These are phyloP conservation scores for Tonatia bakeri DNA, from an alignment of 2,113 vertebrate genomes.

Conservation along the genomic window DNA sequence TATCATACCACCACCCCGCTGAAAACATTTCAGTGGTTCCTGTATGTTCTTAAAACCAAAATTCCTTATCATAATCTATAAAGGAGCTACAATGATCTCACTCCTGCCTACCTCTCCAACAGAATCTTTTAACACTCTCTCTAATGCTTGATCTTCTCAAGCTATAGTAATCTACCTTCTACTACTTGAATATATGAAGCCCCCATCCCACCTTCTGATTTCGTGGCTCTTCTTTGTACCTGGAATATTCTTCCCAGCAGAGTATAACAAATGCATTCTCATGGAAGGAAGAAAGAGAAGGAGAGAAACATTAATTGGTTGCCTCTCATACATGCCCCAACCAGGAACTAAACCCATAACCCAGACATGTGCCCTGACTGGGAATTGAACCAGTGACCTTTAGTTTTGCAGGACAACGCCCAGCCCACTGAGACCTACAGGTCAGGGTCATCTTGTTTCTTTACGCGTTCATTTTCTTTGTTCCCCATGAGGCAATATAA, in stretches of 20 bases:
- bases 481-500: neutral
- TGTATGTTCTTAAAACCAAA: neutral
- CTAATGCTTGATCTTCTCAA: neutral
- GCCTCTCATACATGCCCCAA: too few species aligned
- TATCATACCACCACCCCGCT: neutral
- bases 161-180: neutral
- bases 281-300: neutral
- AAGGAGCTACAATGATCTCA: neutral
- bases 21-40: slow-evolving; percentile 7
- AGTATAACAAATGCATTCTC: neutral
- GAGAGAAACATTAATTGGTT: too few species aligned
- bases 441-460: neutral
- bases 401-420: too few species aligned
- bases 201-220: neutral
- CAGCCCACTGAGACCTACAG: too few species aligned
- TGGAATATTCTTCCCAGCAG: neutral
- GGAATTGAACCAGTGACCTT: too few species aligned
- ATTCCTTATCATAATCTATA: neutral
- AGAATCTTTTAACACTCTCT: neutral
- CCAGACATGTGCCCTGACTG: too few species aligned
- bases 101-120: neutral
- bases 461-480: neutral
- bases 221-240: neutral
- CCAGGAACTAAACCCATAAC: too few species aligned
- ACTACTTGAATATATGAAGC: neutral